phyloP scores from a whole-genome alignment of 2,113 vertebrate species.

The Pelecanoides urinatrix region DNA sequence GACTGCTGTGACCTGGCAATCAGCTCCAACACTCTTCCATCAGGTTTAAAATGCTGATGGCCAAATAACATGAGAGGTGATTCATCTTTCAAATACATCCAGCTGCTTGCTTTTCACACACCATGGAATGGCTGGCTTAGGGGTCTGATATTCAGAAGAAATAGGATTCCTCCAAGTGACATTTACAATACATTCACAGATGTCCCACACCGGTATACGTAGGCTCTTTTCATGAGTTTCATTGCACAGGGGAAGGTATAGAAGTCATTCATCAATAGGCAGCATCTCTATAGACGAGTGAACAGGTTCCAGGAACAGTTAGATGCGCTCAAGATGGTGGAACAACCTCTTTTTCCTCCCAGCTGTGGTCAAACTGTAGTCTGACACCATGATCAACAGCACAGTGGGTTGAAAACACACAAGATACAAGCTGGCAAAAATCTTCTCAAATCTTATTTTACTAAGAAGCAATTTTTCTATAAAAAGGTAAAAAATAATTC shows the following conservation, averaged over 20 bases:
- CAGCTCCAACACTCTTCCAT: background rate
- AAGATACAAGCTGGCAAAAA: background rate
- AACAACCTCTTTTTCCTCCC: background rate
- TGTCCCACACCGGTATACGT: fast-evolving
- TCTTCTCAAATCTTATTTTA: background rate
- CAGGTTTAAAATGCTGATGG: constrained; percentile 4
- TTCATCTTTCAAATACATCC: background rate
- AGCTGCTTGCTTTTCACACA: background rate
- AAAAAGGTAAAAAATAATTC: background rate
- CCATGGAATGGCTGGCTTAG: background rate
- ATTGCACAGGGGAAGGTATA: background rate
- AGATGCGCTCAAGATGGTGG: background rate
- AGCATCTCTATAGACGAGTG: background rate
- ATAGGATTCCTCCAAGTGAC: background rate
- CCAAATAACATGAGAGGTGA: background rate
- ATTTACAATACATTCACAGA: background rate
- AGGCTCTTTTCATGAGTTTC: background rate
- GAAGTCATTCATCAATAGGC: background rate
- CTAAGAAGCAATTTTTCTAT: background rate
- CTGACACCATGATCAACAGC: background rate
- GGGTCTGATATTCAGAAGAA: background rate
- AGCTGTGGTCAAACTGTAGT: background rate
- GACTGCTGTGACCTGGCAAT: constrained; percentile 3
- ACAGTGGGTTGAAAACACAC: background rate
- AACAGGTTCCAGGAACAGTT: background rate